Base-by-base conservation (phyloP, 2,113 vertebrate species). In the Drymodes brunneopygia region DNA sequence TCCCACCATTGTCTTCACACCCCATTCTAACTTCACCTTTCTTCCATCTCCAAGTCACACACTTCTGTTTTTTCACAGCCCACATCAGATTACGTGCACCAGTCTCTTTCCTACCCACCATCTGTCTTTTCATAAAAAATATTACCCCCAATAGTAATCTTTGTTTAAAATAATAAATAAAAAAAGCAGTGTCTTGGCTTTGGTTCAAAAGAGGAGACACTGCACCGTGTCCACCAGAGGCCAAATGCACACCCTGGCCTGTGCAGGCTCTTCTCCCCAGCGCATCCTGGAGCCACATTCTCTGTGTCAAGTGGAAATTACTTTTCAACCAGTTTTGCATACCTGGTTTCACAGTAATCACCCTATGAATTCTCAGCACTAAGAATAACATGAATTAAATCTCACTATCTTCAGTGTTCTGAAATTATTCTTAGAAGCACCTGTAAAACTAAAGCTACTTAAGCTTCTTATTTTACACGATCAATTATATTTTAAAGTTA, bases 131-230 rank as follows among this genome's bases (percentile, higher is more conserved):
- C 25, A 47, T 33, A 25, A 79, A 70, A 88, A 86, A 33, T 18
- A 23, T 13, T 35, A 58, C 11, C 21, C 24, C 12, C 3, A 35
- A 2, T 1, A 1, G 0, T 12, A 66, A 85, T 15, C 10, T 64
- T 54, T 36, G 20, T 15, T 48, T 24, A 33, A 47, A 53, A 50
- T 4, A 69, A 12, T 31, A 62, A 62, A 19, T 45, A 19, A 19
- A 19, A 44, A 21, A 36, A 22, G 23, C 1, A 10, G 5, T 15
- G 15, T 35, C n/a, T 31, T 81, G 27, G 28, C 36, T 72, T 77
- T 4, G 2, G 20, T 81, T 67, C 48, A 42, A 56, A 80, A 47
- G 44, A 62, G 8, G 8, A 15, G 33, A 28, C 10, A 7, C 7
- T 29, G 13, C 10, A 28, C 10, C 27, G 69, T 38, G 40, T 21